A percentile compares a stretch with the other conserved stretches of the same genome.
These are phyloP conservation scores for Apocheima hispidaria DNA, from an alignment of 2,888 invertebrate genomes.

Conservation along the genomic window DNA sequence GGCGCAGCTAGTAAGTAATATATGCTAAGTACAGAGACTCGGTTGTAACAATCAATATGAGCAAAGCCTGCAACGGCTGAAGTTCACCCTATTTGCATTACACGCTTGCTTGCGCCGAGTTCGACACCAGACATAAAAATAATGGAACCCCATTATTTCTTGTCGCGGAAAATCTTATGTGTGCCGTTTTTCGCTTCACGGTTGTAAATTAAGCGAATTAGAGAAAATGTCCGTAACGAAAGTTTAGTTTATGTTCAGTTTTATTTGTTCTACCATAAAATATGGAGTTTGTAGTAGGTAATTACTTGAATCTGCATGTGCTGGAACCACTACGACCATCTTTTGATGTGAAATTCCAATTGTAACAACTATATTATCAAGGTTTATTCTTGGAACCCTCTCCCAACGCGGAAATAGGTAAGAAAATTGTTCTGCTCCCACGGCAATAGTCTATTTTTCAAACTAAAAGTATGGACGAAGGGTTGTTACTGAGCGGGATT, in stretches of 20 bases:
- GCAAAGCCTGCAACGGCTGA: conserved; percentile 60
- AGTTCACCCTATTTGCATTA: conserved; percentile 64
- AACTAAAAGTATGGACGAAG: no score
- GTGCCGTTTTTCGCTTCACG: conserved; percentile 44
- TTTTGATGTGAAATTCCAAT: background rate
- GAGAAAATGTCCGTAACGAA: conserved; percentile 38
- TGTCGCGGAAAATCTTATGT: conserved; percentile 43
- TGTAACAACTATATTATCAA: background rate
- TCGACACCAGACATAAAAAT: conserved; percentile 50
- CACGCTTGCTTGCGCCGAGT: conserved; percentile 52
- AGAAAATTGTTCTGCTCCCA: no score
- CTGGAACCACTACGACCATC: background rate
- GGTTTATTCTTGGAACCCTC: background rate
- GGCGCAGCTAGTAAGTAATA: conserved; percentile 18
- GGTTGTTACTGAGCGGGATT: no score
- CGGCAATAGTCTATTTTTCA: no score
- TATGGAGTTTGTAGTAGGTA: conserved; percentile 4
- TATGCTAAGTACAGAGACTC: conserved; percentile 34
- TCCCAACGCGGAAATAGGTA: background rate
- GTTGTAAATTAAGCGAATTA: conserved; percentile 43
- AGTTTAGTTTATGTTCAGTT: conserved; percentile 39
- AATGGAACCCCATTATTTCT: conserved; percentile 49
- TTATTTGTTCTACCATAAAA: conserved; percentile 37
- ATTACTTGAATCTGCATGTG: background rate
- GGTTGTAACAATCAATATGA: conserved; percentile 61